Base-by-base conservation (phyloP, 2,797 vertebrate species). In the Chromis chromis region DNA sequence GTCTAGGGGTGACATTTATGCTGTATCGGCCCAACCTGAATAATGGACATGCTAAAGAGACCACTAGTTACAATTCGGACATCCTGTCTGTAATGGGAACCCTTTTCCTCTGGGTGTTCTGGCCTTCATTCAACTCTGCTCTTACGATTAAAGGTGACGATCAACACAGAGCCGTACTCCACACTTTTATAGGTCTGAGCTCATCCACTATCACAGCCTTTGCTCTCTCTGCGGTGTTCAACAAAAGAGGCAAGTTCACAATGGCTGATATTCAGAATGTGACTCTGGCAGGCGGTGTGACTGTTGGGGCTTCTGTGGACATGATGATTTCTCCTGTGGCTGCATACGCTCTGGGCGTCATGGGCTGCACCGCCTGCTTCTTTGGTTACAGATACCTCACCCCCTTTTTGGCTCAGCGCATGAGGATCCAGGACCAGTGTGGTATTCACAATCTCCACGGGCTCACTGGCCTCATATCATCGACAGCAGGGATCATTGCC, bases 401-500 rank as follows among this genome's bases (percentile, higher is more conserved):
- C 0, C 95, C 95, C 0, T 88, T 95, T 61, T 36, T 96, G 84
- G 84, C 78, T 0, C 82, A 16, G 7, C 90, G 21, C 36, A 33
- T 95, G n/a, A 28, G 24, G 0, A 88, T 96, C 50, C 94, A 91
- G 53, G 95, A 96, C 88, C 94, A 94, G 70, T 95, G 95, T 0
- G 94, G 95, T 22, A 96, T 95, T 84, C 95, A 96, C 88, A 96
- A 96, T 76, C 93, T 96, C 27, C 95, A 96, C 0, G 95, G 95
- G 6, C 85, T 96, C 58, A 95, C 95, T 0, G 94, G 95, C 28
- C 85, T 95, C 55, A 92, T 95, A 2, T 96, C 95, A 0, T 91
- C 92, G 0, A 21, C 67, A 0, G 95, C 94, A 4, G 95, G 95
- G 0, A 80, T 91, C 1, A 82, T 90, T 31, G 84, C 80, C 16